Evolutionary conservation across 2,113 vertebrate species (phyloP).

Genomic region (Ivindomyrus marchei): DNA sequence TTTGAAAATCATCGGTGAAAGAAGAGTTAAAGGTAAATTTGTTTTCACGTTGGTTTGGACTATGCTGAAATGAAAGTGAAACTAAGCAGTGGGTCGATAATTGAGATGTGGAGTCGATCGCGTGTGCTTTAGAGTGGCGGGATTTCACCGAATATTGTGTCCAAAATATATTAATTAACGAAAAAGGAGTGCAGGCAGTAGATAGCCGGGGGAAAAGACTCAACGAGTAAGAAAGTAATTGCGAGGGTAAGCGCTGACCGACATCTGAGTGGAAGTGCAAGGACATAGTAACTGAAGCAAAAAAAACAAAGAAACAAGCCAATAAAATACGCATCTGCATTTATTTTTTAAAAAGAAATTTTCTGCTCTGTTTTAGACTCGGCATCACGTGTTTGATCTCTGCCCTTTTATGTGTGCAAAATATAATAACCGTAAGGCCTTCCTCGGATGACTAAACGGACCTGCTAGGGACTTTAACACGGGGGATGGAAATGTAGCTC

Average conservation of each 20-base stretch:
- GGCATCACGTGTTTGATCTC: background rate
- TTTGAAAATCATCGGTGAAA: background rate
- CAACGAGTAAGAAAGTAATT: background rate
- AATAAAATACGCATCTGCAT: background rate
- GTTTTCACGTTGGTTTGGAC: background rate
- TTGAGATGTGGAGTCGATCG: background rate
- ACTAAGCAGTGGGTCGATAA: background rate
- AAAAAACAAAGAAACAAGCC: background rate
- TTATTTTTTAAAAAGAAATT: background rate
- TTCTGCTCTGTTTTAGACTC: background rate
- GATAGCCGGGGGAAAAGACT: background rate
- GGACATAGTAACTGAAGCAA: background rate
- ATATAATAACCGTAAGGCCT: background rate
- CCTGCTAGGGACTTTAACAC: background rate
- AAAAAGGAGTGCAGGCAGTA: background rate
- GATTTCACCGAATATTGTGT: background rate
- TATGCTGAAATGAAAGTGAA: background rate
- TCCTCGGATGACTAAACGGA: background rate
- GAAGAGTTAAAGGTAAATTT: background rate
- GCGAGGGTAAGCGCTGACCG: background rate
- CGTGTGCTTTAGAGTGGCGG: background rate
- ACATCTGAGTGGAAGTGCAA: background rate
- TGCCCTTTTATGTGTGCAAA: background rate
- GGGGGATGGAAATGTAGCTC: background rate
- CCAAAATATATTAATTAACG: background rate